Conservation (phyloP, 2,113 vertebrate genomes). For the Prinia subflava region DNA sequence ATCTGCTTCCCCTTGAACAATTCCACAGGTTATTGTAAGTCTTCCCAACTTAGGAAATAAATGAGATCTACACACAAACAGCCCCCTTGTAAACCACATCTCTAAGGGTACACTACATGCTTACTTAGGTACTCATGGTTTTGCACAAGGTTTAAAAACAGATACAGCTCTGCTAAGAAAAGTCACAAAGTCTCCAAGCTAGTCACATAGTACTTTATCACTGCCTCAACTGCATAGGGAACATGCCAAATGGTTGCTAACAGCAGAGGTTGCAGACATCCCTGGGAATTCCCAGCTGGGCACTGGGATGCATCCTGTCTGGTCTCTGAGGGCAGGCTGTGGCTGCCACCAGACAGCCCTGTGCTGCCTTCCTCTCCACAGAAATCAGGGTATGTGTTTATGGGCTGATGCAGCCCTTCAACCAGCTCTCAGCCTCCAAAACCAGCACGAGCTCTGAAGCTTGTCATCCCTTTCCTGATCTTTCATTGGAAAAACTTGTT, state of each 20-base stretch:
- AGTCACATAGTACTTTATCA: neutral
- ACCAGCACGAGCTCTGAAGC: neutral
- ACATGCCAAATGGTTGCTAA: neutral
- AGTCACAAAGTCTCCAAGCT: neutral
- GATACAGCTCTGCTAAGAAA: neutral
- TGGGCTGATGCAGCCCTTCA: neutral
- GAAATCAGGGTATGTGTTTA: neutral
- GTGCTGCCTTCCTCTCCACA: neutral
- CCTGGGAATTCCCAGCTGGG: neutral
- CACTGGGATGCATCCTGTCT: neutral
- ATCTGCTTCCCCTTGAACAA: neutral
- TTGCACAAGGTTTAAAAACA: neutral
- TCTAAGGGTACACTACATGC: fast-evolving
- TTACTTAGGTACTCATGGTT: neutral
- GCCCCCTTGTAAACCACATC: neutral
- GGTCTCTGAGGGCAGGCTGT: neutral
- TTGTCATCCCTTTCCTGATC: neutral
- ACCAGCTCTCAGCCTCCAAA: neutral
- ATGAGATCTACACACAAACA: neutral
- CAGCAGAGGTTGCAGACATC: neutral
- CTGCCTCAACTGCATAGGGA: neutral
- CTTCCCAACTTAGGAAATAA: neutral
- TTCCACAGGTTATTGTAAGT: neutral
- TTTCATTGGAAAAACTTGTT: neutral
- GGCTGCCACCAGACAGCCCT: neutral